These are phyloP conservation scores for Chalcosyrphus nemorum DNA, from an alignment of 2,888 invertebrate genomes.

Conservation along the genomic window DNA sequence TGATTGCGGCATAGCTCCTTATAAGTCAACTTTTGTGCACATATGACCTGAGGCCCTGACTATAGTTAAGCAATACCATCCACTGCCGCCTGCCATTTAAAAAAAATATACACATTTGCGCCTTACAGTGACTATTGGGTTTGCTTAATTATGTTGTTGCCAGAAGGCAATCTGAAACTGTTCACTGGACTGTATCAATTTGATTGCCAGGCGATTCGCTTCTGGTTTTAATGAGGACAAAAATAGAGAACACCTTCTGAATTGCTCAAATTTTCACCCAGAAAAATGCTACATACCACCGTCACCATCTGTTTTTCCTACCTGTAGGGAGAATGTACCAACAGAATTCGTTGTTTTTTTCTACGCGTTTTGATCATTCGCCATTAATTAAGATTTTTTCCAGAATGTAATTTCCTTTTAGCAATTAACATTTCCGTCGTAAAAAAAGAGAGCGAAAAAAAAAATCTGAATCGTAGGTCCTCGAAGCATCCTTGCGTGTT, in stretches of 20 bases:
- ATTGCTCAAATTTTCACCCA: not conserved
- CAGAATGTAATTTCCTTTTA: slow-evolving; percentile 43
- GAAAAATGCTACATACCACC: not conserved
- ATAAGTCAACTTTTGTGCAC: too few relatives aligned
- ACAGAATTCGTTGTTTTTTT: not conserved
- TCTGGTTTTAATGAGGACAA: not conserved
- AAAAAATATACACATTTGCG: too few relatives aligned
- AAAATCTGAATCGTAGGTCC: not conserved
- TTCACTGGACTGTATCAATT: not conserved
- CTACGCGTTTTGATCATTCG: not conserved
- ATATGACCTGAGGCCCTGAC: too few relatives aligned
- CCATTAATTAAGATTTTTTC: slow-evolving; percentile 39
- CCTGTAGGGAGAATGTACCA: not conserved
- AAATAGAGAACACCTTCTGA: not conserved
- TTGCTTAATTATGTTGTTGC: not conserved
- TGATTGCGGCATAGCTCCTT: too few relatives aligned
- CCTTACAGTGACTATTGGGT: too few relatives aligned
- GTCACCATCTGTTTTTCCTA: not conserved
- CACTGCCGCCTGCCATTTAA: too few relatives aligned
- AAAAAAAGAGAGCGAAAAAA: not conserved
- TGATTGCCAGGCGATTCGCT: not conserved
- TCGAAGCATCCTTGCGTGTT: not conserved
- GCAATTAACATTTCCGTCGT: slow-evolving; percentile 38
- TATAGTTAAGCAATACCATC: too few relatives aligned
- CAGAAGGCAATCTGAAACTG: not conserved